Base-by-base conservation (phyloP, 2,888 invertebrate genomes). In the Euzophera pinguis region DNA sequence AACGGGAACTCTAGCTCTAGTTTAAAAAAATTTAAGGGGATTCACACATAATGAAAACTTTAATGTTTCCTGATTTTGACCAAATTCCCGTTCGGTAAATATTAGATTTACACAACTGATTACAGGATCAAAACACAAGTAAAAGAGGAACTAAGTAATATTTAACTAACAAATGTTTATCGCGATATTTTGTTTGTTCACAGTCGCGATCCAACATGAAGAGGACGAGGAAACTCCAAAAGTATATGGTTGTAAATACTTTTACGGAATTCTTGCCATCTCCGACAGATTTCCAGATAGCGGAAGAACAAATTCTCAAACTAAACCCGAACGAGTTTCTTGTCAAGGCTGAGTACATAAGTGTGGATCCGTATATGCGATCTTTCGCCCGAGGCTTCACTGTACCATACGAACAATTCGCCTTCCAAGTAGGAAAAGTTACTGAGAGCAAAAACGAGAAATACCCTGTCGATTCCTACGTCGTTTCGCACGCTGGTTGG, bases 331-430 rank as follows among this genome's bases (percentile, higher is more conserved):
- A 83, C 84, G 92, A 93, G 69, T 91, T 92, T 57, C 76, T 94
- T 8, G 84, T 91, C 8, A 88, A 93, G 78, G 92, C 93, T 0
- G 81, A 91, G 58, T 93, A 86, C 64, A 73, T 93, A 29, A 93
- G 93, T 58, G 92, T 94, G 29, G 94, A 94, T 76, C 94, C 94
- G 0, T 94, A 93, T 62, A 91, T 92, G 91, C 75, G 92, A 64
- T 79, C 82, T 0, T 91, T 90, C 14, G 71, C 71, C 3, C 47
- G 54, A n/a, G 60, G 50, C 1, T 56, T 56, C 6, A 47, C 50
- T 1, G 60, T 67, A 5, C 76, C 73, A n/a, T 75, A 75, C 56
- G 64, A 70, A 41, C 74, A 74, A 58, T 77, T 77, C 55, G 70
- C 69, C 17, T 75, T 75, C 49, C 75, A 75, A 71, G 68, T 75